phyloP scores from a whole-genome alignment of 1,140 invertebrate species.

The Ceratitis capitata region DNA sequence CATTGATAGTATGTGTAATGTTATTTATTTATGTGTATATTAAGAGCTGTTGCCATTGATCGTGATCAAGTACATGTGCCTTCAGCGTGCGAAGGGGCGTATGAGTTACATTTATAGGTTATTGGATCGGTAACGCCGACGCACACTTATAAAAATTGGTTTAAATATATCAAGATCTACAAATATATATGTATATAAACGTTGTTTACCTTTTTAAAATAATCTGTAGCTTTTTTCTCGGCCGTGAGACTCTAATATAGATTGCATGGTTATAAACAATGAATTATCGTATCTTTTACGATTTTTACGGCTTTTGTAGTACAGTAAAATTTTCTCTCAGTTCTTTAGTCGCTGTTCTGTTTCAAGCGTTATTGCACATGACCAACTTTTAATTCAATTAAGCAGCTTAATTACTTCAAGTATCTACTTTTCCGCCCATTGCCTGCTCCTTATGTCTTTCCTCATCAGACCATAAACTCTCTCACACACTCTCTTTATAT shows the following conservation, averaged over 20 bases:
- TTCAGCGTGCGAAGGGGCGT: neutral
- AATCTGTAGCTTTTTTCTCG: neutral
- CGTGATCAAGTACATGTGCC: neutral
- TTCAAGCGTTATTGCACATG: constrained; percentile 14
- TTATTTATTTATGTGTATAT: no score
- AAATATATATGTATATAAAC: no score
- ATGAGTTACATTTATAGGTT: neutral
- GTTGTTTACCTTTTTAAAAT: no score
- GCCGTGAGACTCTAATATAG: neutral
- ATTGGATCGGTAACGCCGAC: neutral
- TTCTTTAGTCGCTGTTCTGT: neutral
- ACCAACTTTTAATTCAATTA: constrained; percentile 8
- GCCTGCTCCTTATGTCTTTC: neutral
- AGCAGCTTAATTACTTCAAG: neutral
- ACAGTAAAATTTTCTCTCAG: no score
- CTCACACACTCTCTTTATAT: neutral
- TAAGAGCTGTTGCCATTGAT: neutral
- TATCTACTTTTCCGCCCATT: neutral
- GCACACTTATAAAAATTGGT: no score
- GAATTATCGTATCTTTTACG: no score
- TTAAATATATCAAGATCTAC: no score
- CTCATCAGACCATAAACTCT: neutral
- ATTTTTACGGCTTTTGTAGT: no score
- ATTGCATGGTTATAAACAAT: neutral
- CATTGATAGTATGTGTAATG: neutral